These are phyloP conservation scores for Elaphurus davidianus DNA, from an alignment of 2,113 vertebrate species.

Conservation along the genomic window DNA sequence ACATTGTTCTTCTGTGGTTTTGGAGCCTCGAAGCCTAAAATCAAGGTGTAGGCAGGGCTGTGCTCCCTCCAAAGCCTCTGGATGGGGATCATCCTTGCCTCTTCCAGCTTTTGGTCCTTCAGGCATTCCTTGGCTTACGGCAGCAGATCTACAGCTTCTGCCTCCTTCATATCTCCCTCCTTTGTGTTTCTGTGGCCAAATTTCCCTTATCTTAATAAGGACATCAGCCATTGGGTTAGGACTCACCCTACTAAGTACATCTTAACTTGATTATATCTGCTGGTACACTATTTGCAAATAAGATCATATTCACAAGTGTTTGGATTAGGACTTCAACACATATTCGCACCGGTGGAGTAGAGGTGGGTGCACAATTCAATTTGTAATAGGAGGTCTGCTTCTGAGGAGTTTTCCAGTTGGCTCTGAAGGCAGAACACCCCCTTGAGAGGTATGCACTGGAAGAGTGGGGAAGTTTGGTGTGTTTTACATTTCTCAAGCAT, in stretches of 20 bases:
- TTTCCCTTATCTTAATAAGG: neutral
- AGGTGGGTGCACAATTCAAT: neutral
- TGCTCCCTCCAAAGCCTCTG: neutral
- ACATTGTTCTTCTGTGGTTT: neutral
- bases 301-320: neutral
- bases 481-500: neutral
- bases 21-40: neutral
- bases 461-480: neutral
- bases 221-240: neutral
- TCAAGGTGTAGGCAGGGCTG: neutral
- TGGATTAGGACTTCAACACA: neutral
- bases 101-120: neutral
- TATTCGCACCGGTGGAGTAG: neutral
- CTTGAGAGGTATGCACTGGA: neutral
- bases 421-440: neutral
- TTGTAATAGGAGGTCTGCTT: neutral
- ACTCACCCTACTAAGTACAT: neutral
- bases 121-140: neutral
- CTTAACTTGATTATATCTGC: neutral
- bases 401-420: neutral
- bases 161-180: neutral
- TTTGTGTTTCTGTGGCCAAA: neutral
- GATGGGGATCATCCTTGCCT: neutral
- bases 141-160: neutral
- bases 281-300: neutral